Conservation (phyloP, 2,888 invertebrate genomes). For the Mystacides longicornis region DNA sequence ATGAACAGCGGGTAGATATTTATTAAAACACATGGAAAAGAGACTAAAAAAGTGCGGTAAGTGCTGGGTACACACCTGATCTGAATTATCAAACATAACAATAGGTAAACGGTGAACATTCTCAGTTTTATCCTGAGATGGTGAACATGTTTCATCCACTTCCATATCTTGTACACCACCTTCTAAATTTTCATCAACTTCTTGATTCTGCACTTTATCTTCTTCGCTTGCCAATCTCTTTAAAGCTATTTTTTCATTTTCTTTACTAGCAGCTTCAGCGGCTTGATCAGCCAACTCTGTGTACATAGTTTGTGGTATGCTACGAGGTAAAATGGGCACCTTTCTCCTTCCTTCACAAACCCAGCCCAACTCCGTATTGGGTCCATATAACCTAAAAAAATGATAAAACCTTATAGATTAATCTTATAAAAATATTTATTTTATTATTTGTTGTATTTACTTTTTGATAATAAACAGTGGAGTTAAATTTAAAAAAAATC, state of each 20-base stretch:
- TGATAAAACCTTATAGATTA: too few species aligned
- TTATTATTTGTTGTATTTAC: too few species aligned
- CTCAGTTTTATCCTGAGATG: conserved; percentile 10
- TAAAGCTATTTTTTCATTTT: conserved; percentile 45
- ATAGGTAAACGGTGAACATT: conserved; percentile 38
- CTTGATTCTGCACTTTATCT: conserved; percentile 31
- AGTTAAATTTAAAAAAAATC: too few species aligned
- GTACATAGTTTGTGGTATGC: conserved; percentile 79
- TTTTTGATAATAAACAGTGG: too few species aligned
- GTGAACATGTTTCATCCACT: conserved; percentile 27
- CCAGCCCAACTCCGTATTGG: conserved; percentile 70
- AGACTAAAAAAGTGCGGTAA: not conserved
- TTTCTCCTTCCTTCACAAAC: conserved; percentile 78
- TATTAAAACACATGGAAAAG: not conserved
- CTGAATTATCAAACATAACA: conserved; percentile 44
- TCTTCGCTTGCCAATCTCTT: conserved; percentile 38
- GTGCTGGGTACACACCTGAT: conserved; percentile 20
- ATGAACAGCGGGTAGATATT: not conserved
- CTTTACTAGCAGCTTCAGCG: conserved; percentile 56
- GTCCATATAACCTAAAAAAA: conserved; percentile 51
- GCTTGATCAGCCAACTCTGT: conserved; percentile 76
- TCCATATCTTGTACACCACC: conserved; percentile 37
- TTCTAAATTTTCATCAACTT: conserved; percentile 37
- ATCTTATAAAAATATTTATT: too few species aligned
- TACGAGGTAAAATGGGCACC: conserved; percentile 74